Conservation (phyloP, 1,140 invertebrate species). For the Heliconius hewitsoni region DNA sequence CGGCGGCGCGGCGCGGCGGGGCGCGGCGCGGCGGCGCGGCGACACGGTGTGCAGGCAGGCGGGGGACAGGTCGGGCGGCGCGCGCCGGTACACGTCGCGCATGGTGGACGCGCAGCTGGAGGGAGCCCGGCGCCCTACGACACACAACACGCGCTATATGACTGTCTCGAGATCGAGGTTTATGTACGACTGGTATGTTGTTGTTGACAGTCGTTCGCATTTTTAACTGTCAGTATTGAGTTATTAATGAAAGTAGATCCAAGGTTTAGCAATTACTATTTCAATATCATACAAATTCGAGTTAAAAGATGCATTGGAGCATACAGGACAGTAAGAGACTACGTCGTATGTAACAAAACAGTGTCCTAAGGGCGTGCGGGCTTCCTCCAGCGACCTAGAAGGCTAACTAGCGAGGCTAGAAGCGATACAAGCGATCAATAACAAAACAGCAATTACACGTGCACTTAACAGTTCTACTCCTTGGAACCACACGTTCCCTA, state of each 20-base stretch:
- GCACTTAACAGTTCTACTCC: no score
- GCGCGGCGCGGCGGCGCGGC: slow-evolving; percentile 62
- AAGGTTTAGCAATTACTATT: neutral
- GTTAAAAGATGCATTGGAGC: neutral
- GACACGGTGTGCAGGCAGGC: slow-evolving; percentile 79
- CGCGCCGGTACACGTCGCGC: slow-evolving; percentile 69
- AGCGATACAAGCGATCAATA: neutral
- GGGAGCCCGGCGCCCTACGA: slow-evolving; percentile 61
- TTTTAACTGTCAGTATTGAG: neutral
- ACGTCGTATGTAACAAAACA: neutral
- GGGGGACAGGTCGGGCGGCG: slow-evolving; percentile 70
- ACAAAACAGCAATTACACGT: no score
- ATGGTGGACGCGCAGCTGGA: slow-evolving; percentile 52
- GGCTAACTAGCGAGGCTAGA: slow-evolving; percentile 5
- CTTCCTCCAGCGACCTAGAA: slow-evolving; percentile 35
- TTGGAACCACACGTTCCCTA: no score
- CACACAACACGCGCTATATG: neutral
- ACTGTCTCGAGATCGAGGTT: neutral
- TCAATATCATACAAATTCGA: neutral
- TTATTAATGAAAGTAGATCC: neutral
- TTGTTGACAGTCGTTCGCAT: neutral
- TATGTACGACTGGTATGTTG: neutral
- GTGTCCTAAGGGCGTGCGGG: slow-evolving; percentile 5
- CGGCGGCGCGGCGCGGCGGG: slow-evolving; percentile 60
- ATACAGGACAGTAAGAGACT: neutral